Evolutionary conservation across 2,113 vertebrate genomes (phyloP), one percentile per base, ranked within the genome.

Genomic region (Regulus satrapa): DNA sequence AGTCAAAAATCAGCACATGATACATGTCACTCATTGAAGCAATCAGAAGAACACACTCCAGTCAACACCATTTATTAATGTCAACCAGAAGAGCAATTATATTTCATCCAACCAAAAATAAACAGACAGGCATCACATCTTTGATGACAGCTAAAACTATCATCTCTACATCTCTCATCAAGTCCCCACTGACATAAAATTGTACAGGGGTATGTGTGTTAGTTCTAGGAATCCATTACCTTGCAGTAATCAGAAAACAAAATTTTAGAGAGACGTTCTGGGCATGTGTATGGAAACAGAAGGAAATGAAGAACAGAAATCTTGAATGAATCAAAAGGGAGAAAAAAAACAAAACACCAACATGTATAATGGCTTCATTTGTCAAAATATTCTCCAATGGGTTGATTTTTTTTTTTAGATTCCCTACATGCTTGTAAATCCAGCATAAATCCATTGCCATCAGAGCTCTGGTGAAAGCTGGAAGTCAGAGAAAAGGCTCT

Each of bases 21-120:
- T 56, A 67, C 66, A 26, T 28, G 24, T 81, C 94, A 88, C n/a
- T 75, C 85, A 81, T 41, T 52, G 92, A 79, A 90, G 96, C 92
- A 93, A 97, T 91, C 98, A 96, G 63, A 95, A 82, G 67, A 96
- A 91, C 69, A n/a, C 54, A 67, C 77, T 95, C 92, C 91, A 97
- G 94, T 96, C 94, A 96, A 92, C 85, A 87, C 79, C 96, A 96
- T 97, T 96, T 97, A 97, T 98, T 97, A 97, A 82, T 93, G 97
- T 97, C 98, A 97, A 88, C 96, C 59, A 5, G 12, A 87, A 81
- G 93, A 98, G 97, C 96, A 98, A 98, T 97, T 97, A 95, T 73
- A 96, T 87, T 93, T 94, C 80, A 96, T 62, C 88, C 93, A 84
- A 97, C 85, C 90, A 92, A 92, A 97, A 97, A 95, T 69, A 97